These are phyloP conservation scores for Drosophila quinaria DNA, from an alignment of 2,888 invertebrate species.

Conservation along the genomic window DNA sequence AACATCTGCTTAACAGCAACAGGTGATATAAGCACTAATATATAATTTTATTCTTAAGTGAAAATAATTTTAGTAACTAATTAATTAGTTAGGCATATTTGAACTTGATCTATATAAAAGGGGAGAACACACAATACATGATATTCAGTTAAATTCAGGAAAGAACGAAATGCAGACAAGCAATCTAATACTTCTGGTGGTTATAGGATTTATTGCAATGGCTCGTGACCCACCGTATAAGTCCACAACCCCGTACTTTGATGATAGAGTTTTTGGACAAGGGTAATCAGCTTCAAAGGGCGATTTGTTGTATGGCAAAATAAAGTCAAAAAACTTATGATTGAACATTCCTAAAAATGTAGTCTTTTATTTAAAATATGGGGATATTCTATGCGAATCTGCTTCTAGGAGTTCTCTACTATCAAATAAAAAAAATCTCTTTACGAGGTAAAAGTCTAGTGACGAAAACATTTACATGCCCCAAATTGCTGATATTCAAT, in stretches of 20 bases:
- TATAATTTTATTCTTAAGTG: not conserved
- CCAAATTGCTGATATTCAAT: too few species aligned
- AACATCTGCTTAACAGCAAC: conserved; percentile 2
- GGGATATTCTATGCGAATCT: not conserved
- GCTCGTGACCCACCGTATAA: rapidly evolving
- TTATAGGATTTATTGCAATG: not conserved
- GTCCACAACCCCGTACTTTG: not conserved
- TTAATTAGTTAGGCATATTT: not conserved
- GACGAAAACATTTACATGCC: too few species aligned
- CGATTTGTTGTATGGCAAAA: not conserved
- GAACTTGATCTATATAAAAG: not conserved
- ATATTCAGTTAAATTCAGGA: not conserved
- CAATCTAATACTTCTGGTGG: not conserved
- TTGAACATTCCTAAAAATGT: not conserved
- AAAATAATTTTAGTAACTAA: not conserved
- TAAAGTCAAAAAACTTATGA: not conserved
- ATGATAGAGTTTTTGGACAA: not conserved
- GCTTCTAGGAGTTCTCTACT: too few species aligned
- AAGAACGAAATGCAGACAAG: not conserved
- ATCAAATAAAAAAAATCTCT: too few species aligned
- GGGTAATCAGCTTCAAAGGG: not conserved
- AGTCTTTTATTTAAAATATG: not conserved
- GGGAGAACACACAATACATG: not conserved
- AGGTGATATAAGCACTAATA: conserved; percentile 1
- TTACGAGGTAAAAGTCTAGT: too few species aligned